Evolutionary conservation across 2,888 invertebrate species (phyloP), one percentile per base, ranked within the genome.

Genomic region (Emmelina monodactyla): DNA sequence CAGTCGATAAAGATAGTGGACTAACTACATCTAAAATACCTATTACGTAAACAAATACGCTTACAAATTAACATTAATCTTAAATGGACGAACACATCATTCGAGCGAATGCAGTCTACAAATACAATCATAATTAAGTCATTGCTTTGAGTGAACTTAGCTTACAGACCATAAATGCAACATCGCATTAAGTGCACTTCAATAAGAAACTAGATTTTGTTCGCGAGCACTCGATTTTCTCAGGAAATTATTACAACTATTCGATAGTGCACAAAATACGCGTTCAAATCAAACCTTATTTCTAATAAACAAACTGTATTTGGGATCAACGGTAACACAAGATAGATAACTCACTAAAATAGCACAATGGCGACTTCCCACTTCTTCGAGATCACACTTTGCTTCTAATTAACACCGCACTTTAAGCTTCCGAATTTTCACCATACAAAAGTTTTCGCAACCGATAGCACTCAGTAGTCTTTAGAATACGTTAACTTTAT

Each of bases 61-160:
- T 60, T 69, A 69, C 64, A 70, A 65, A 69, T 64, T 60, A 71
- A 67, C 61, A 62, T 63, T 55, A 62, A 61, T 69, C 64, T 61
- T 62, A 57, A 72, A 70, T 78, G 78, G 79, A 79, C 78, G 78
- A 79, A 79, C 79, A 41, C 38, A 62, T 69, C 72, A 75, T 75
- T 78, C 72, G 57, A 72, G 62, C 58, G 73, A 78, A 75, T 76
- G 73, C 76, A 78, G 79, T 79, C 76, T 76, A 75, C 66, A 58
- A 55, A 62, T 53, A 68, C 58, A 57, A 62, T 63, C 54, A 56
- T 59, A 55, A 53, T 64, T 59, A 64, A 67, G 66, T 71, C 64
- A 75, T 76, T 70, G 68, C 67, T 72, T 59, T 56, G 46, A 59
- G 60, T 62, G 58, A 64, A 62, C 59, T 51, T 50, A 49, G 42